Base-by-base conservation (phyloP, 2,797 vertebrate genomes). In the Anableps anableps region DNA sequence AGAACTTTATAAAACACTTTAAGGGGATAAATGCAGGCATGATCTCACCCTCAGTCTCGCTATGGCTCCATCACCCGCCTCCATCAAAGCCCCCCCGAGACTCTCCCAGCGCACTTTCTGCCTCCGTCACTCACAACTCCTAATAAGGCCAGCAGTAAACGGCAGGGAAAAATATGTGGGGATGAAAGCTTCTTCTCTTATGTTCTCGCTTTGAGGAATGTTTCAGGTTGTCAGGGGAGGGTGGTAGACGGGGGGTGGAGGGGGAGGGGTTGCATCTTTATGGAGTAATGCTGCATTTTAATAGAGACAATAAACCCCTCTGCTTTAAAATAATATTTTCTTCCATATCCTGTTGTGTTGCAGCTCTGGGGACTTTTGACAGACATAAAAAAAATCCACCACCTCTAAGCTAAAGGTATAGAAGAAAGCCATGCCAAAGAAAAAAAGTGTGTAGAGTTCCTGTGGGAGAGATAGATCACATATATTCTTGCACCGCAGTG, bases 121-220 rank as follows among this genome's bases (percentile, higher is more conserved):
- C 88, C 91, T 90, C 91, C 82, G 86, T 94, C 92, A 94, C 93
- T 95, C 94, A 92, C 92, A 91, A 81, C 85, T 93, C 91, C 90
- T 95, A 95, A 95, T 94, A 95, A 96, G 95, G 94, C 94, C 93
- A 95, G 89, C 92, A 88, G 92, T 92, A 93, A 95, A 95, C 85
- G 90, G 87, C 90, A 89, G 36, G 92, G 91, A 90, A 95, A 92
- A 94, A 94, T 91, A 94, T 94, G 90, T 89, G 82, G 86, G 89
- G 89, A 94, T 94, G 93, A 95, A 92, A 93, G 91, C 91, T 88
- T 85, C 87, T 84, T 89, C 91, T 93, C 91, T 94, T 88, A 88
- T 90, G 91, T 93, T 90, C 83, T 77, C 43, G 80, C 93, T 92
- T 92, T 93, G 90, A 94, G 91, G 90, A 89, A 88, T 81, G 85